These are phyloP conservation scores for Capitulum mitella DNA, from an alignment of 2,888 invertebrate species.

Conservation along the genomic window DNA sequence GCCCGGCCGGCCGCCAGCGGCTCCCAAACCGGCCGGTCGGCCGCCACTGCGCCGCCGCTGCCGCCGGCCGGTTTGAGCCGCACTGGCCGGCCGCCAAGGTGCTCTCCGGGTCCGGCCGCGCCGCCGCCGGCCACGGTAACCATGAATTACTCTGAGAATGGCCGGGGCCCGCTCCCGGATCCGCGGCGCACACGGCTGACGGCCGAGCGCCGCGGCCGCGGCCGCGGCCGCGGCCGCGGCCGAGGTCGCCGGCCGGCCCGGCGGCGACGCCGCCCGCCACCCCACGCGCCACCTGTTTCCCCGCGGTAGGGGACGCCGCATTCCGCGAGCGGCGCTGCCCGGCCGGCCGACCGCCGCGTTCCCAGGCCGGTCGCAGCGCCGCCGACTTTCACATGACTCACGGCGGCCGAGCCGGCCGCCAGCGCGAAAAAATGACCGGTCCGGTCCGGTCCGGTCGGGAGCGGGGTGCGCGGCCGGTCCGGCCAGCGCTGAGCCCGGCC, in stretches of 20 bases:
- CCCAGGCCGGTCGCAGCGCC: constrained; percentile 9
- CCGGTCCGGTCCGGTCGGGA: neutral
- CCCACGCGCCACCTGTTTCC: constrained; percentile 7
- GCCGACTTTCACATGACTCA: constrained; percentile 22
- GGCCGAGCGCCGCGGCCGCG: neutral
- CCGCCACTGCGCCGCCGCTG: neutral
- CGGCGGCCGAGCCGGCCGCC: neutral
- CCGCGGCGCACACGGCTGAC: neutral
- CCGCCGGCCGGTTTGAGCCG: constrained; percentile 13
- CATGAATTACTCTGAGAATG: constrained; percentile 7
- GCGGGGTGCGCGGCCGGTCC: neutral
- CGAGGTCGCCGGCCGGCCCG: neutral
- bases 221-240: no score
- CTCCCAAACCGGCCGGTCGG: neutral
- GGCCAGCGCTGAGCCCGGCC: no score
- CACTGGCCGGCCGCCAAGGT: neutral
- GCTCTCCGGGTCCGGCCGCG: no score
- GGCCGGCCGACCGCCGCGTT: neutral
- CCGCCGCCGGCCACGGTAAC: constrained; percentile 4
- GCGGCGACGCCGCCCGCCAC: neutral
- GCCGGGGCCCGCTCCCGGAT: neutral
- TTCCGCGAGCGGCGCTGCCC: neutral
- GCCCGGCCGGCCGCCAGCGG: neutral
- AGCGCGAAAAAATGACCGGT: neutral
- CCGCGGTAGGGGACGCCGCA: neutral